Percentiles rank a stretch among this genome's conserved stretches.
Conservation (phyloP, 1,140 invertebrate species). For the Pteromalus puparum region DNA sequence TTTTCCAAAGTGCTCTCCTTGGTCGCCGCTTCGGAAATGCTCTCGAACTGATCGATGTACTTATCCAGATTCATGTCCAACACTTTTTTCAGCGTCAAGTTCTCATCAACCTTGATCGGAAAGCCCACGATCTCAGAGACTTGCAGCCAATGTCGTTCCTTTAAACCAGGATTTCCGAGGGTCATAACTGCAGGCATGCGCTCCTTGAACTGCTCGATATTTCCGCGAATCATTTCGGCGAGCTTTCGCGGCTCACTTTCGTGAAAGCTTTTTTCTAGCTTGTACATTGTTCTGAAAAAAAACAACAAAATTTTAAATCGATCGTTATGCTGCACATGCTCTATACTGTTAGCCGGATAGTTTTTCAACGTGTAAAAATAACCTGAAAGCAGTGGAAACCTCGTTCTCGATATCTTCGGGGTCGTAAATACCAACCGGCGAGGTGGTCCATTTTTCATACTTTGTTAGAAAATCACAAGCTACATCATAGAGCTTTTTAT, state of each 20-base stretch:
- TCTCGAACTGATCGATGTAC: constrained; percentile 91
- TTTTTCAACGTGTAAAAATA: not conserved
- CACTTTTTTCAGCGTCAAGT: constrained; percentile 88
- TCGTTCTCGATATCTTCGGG: constrained; percentile 93
- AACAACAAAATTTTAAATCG: not conserved
- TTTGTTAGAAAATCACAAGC: constrained; percentile 90
- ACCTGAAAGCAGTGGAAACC: constrained; percentile 83
- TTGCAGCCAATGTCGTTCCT: constrained; percentile 94
- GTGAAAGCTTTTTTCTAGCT: constrained; percentile 90
- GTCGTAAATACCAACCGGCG: constrained; percentile 87
- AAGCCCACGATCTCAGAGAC: constrained; percentile 95
- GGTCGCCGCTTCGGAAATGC: constrained; percentile 94
- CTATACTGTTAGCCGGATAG: not conserved
- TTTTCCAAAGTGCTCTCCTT: constrained; percentile 96
- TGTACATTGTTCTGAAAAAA: constrained; percentile 83
- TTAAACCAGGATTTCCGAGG: constrained; percentile 94
- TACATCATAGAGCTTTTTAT: constrained; percentile 91
- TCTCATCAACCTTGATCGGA: constrained; percentile 89
- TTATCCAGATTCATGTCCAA: constrained; percentile 92
- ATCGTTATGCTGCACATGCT: no score
- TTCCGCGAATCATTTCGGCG: constrained; percentile 80
- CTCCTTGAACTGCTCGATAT: constrained; percentile 92
- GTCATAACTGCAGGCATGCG: constrained; percentile 93
- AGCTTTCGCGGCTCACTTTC: constrained; percentile 81
- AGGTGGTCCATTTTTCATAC: constrained; percentile 87